These are phyloP conservation scores for Arnoldichthys spilopterus DNA, from an alignment of 2,797 vertebrate species.

Conservation along the genomic window DNA sequence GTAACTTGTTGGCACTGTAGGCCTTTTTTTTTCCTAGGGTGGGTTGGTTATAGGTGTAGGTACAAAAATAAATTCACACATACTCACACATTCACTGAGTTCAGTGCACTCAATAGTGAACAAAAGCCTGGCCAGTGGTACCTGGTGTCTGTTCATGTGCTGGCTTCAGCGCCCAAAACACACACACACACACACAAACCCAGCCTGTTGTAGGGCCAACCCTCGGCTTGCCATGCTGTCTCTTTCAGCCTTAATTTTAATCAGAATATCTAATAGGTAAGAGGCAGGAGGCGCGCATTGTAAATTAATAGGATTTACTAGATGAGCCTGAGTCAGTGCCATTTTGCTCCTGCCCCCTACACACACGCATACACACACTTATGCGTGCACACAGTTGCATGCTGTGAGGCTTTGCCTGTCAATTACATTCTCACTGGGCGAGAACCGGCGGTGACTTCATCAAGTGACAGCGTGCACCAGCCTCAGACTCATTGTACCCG, in stretches of 20 bases:
- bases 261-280: constrained; percentile 54
- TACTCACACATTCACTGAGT: constrained; percentile 8
- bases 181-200: constrained; percentile 10
- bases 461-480: constrained; percentile 39
- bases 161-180: constrained; percentile 28
- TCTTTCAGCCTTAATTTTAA: constrained; percentile 55
- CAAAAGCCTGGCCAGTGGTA: constrained; percentile 37
- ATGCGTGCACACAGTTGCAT: constrained; percentile 10
- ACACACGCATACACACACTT: constrained; percentile 8
- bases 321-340: constrained; percentile 43
- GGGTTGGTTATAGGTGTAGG: too few species aligned
- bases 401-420: constrained; percentile 39
- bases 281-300: constrained; percentile 54
- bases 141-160: constrained; percentile 31
- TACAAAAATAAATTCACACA: too few species aligned
- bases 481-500: constrained; percentile 28
- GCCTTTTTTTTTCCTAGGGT: too few species aligned
- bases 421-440: constrained; percentile 49
- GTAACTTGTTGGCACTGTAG: neutral
- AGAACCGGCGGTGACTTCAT: constrained; percentile 43
- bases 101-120: constrained; percentile 19
- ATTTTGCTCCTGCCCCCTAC: constrained; percentile 28
- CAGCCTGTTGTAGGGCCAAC: constrained; percentile 42
- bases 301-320: constrained; percentile 55
- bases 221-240: constrained; percentile 27